Evolutionary conservation across 1,140 invertebrate species (phyloP), one percentile per base, ranked within the genome.

Genomic region (Nomia melanderi): DNA sequence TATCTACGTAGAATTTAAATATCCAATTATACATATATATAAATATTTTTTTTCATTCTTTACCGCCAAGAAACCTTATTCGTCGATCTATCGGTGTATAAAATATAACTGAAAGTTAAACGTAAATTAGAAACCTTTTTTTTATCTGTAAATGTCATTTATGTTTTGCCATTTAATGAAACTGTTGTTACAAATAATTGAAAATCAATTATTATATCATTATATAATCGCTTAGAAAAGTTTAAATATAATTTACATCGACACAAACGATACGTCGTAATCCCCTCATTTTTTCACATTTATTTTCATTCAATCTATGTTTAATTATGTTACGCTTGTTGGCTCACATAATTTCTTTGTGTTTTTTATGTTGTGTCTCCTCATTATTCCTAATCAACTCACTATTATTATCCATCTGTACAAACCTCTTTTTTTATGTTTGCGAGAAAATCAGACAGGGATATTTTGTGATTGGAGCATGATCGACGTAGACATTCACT

Each of bases 401-500:
- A 9, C 12, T 12, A 59, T 47, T 67, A 44, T 56, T 67, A 20
- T 74, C 17, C 29, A n/a, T 6, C 29, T 41, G 41, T 39, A 54
- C 7, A 3, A 54, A 31, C 53, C 41, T 54, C 29, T 76, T 60
- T 56, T 59, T 76, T 69, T 66, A 12, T 36, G 5, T 57, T 44
- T 57, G 25, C 41, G 54, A 47, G 8, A 7, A 23, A 36, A 11
- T 33, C 14, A 25, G 4, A n/a, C 31, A 25, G 64, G 29, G 53
- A 59, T 59, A 36, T 14, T 12, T 50, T 31, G n/a, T 17, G 59
- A 60, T 76, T 76, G 73, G 65, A 76, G 73, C 39, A 69, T 50
- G 64, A 69, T 59, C 41, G 44, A 50, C 11, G 23, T 29, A 11
- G 29, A 50, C 29, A 1, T 14, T 14, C 2, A 14, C 7, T 67